Base-by-base conservation (phyloP, 2,888 invertebrate genomes). In the Sarcophaga variegata region DNA sequence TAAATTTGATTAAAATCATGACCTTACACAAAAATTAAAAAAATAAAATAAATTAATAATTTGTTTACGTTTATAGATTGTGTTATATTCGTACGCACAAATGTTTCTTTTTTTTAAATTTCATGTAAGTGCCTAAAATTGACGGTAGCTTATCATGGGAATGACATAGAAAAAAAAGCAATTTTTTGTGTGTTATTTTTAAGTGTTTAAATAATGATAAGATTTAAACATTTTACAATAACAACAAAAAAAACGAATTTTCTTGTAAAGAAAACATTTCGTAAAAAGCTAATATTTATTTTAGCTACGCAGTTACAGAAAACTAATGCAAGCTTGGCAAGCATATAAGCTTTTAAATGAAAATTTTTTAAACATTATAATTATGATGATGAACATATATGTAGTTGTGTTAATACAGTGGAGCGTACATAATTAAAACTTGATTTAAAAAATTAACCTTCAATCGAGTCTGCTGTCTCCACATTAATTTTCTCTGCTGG, bases 191-290 rank as follows among this genome's bases (percentile, higher is more conserved):
- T 37, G 37, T 37, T 27, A 25, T 10, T 22, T 75, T 45, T 66
- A 27, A 60, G 3, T 72, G 49, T 78, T 77, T 66, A 62, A 76
- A 71, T 64, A 76, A 25, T 78, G 83, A 83, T 83, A 83, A 83
- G 77, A 66, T 60, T 77, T 17, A 45, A 66, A 27, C 54, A 22
- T 37, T 2, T 37, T 37, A 37, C 37, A 37, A 37, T 10, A 37
- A 37, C 10, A 37, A 37, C 8, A 37, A 37, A 27, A 27, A 17
- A n/a, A 62, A 37, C 17, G 63, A 2, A 12, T 20, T 49, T 69
- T 81, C 17, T 37, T 63, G 20, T 17, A 25, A 62, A 70, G 69
- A 78, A 70, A 69, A 81, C 27, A 82, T 82, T 76, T 76, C 25
- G 63, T 82, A 47, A 76, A 62, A 70, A 82, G 20, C 45, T 54